These are phyloP conservation scores for Stenodema calcarata DNA, from an alignment of 2,888 invertebrate species.

Conservation along the genomic window DNA sequence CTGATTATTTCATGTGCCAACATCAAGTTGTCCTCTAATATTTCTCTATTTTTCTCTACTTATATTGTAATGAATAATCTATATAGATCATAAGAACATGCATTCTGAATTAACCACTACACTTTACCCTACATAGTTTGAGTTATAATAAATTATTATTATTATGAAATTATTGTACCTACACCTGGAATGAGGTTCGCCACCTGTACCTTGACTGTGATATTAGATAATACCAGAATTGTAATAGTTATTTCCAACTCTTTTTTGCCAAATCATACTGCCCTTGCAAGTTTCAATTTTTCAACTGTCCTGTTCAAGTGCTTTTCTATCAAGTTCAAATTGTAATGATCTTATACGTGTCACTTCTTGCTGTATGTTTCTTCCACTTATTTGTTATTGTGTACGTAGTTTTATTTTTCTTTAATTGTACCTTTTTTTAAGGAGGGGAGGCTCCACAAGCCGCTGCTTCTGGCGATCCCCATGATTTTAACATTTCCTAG, in stretches of 20 bases:
- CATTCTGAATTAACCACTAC: not conserved
- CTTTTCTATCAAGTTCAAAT: not conserved
- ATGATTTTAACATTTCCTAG: too few relatives aligned
- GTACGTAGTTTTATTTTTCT: not conserved
- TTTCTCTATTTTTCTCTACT: not conserved
- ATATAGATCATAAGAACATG: not conserved
- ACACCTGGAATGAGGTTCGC: not conserved
- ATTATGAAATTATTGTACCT: not conserved
- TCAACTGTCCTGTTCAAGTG: not conserved
- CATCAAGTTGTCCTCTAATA: not conserved
- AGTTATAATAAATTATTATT: not conserved
- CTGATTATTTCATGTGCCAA: not conserved
- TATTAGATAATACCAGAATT: conserved; percentile 25
- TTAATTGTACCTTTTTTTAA: not conserved
- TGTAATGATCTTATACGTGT: not conserved
- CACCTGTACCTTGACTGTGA: conserved; percentile 10
- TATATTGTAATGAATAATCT: not conserved
- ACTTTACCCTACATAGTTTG: not conserved
- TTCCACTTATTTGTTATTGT: not conserved
- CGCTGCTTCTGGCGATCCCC: not conserved
- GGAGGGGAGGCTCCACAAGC: not conserved
- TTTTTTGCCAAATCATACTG: not conserved
- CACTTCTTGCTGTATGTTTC: too few relatives aligned
- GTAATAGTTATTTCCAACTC: not conserved
- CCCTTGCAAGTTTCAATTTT: not conserved